A percentile compares a stretch with the other conserved stretches of the same genome.
Conservation (phyloP, 2,888 invertebrate species). For the Papilio elwesi region DNA sequence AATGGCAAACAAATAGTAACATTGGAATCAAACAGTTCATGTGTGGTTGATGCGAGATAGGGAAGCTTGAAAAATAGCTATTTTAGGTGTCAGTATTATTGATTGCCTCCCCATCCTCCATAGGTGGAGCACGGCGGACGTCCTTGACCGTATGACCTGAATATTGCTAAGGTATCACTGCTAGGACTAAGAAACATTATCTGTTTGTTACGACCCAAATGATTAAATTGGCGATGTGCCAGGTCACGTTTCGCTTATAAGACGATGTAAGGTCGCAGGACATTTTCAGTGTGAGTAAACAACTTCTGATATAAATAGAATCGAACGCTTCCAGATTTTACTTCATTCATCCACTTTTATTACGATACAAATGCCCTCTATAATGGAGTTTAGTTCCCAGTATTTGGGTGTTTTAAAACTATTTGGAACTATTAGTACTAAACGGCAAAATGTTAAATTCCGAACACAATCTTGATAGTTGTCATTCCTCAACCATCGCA, state of each 20-base stretch:
- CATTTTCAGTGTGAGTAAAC: constrained; percentile 1
- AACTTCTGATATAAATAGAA: not conserved
- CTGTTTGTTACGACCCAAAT: constrained; percentile 13
- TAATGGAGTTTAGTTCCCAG: no score
- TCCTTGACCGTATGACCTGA: constrained; percentile 35
- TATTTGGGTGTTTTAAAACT: no score
- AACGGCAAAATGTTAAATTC: no score
- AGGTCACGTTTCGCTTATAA: not conserved
- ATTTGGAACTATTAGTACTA: no score
- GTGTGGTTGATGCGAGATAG: not conserved
- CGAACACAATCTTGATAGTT: no score
- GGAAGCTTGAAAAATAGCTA: not conserved
- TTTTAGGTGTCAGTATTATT: constrained; percentile 20
- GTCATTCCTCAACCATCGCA: no score
- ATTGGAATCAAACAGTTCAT: not conserved
- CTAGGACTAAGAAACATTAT: constrained; percentile 24
- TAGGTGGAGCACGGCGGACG: constrained; percentile 1
- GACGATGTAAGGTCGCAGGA: not conserved
- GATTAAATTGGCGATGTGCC: constrained; percentile 14
- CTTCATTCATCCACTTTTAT: not conserved
- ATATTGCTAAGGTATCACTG: constrained; percentile 12
- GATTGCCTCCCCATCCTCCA: constrained; percentile 30
- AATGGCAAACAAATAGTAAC: not conserved
- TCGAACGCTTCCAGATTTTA: not conserved
- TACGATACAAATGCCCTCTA: no score